Base-by-base conservation (phyloP, 1,140 invertebrate genomes). In the Archivesica marissinica region DNA sequence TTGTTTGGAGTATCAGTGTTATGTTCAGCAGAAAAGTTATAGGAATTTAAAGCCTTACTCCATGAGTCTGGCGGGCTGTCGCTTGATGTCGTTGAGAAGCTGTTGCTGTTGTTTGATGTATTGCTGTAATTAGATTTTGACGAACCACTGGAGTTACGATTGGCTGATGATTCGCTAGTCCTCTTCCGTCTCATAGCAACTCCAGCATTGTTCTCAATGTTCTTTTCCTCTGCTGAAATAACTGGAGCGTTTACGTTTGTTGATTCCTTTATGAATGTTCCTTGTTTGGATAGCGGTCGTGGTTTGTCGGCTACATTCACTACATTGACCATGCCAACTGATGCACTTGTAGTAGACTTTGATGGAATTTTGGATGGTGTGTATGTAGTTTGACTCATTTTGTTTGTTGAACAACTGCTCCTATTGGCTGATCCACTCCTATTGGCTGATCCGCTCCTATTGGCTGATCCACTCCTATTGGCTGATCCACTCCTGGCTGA, bases 231-330 rank as follows among this genome's bases (percentile, higher is more conserved):
- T 35, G 75, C 86, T 1, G 79, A 83, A 50, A 88, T 89, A 1
- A 87, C 76, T 28, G 89, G 87, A 28, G 86, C 83, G 81, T 88
- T 91, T 56, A 50, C 83, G 44, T 84, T 79, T n/a, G 90, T 78
- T 0, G 88, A 66, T 61, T 98, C 97, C 93, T 98, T 98, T 0
- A 97, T 97, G 91, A 98, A 98, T 0, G 97, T 98, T 30, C 97
- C 97, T 92, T 98, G 97, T 50, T 97, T 95, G 72, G 97, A 88
- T 13, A 86, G 86, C 2, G 92, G 89, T 77, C 87, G 91, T 39
- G 90, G 89, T 56, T 89, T 70, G 59, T 91, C 90, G 13, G 78
- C 72, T 41, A 86, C 56, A 25, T 85, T 85, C 39, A 89, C 68
- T 0, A 25, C 52, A 64, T 88, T 52, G 13, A 17, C 50, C 6